These are phyloP conservation scores for Caenorhabditis sp. DNA, from an alignment of 2,888 invertebrate genomes.

Conservation along the genomic window DNA sequence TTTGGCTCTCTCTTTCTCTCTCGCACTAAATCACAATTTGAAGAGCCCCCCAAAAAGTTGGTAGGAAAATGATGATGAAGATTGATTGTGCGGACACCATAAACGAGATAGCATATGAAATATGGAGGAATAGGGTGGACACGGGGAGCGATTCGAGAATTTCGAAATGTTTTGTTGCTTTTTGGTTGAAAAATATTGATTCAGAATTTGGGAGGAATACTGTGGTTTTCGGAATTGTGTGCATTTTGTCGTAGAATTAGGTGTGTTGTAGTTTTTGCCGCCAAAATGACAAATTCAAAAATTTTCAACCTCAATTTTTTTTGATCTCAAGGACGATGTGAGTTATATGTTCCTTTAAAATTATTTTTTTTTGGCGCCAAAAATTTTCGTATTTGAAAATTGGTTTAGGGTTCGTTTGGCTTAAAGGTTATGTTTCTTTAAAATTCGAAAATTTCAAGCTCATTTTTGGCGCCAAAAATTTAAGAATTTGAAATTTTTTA, in stretches of 20 bases:
- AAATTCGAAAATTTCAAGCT: too few relatives aligned
- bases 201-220: background rate
- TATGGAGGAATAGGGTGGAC: conserved; percentile 6
- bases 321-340: background rate
- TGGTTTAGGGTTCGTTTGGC: too few relatives aligned
- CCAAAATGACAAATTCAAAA: too few relatives aligned
- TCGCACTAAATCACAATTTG: conserved; percentile 39
- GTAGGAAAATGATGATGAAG: conserved; percentile 41
- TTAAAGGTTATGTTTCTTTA: too few relatives aligned
- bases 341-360: too few relatives aligned
- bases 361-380: background rate
- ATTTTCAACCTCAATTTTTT: too few relatives aligned
- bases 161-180: background rate
- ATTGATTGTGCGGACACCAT: conserved; percentile 26
- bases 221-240: background rate
- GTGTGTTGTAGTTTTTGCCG: too few relatives aligned
- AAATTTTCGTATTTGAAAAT: background rate
- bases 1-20: background rate
- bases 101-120: conserved; percentile 8
- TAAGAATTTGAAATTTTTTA: too few relatives aligned
- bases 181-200: background rate
- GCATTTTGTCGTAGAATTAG: too few relatives aligned
- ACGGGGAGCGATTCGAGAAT: background rate
- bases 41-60: background rate
- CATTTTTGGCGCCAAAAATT: too few relatives aligned